Percentiles rank a stretch among this genome's conserved stretches.
These are phyloP conservation scores for Lipotes vexillifer DNA, from an alignment of 2,113 vertebrate species.

Conservation along the genomic window DNA sequence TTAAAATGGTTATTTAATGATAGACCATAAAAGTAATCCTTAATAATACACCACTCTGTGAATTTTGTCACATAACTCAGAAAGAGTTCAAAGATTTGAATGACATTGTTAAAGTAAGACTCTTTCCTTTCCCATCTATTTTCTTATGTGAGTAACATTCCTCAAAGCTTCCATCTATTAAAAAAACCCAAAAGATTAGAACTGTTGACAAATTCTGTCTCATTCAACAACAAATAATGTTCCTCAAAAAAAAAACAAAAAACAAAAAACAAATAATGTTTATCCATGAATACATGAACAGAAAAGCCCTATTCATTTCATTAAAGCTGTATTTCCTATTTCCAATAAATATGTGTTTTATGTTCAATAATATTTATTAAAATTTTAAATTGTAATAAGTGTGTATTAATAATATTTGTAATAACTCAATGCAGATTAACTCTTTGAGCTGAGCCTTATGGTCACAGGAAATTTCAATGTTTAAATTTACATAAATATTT, in stretches of 20 bases:
- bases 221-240: not conserved
- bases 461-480: not conserved
- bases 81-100: slow-evolving; percentile 1
- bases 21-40: slow-evolving; percentile 6
- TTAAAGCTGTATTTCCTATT: not conserved
- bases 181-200: not conserved
- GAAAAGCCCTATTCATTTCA: not conserved
- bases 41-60: not conserved
- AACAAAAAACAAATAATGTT: not conserved
- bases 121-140: not conserved
- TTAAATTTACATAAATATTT: not conserved
- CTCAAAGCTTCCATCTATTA: not conserved
- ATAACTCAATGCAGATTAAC: not conserved
- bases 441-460: not conserved
- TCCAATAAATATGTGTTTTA: not conserved
- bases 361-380: not conserved
- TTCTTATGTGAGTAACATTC: not conserved
- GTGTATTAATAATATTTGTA: not conserved
- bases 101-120: not conserved
- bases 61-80: slow-evolving; percentile 3
- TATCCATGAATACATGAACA: not conserved
- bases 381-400: not conserved
- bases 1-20: slow-evolving; percentile 32
- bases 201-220: not conserved
- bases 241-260: too few species aligned